These are phyloP conservation scores for Drosophila barbarae DNA, from an alignment of 2,888 invertebrate species.

Conservation along the genomic window DNA sequence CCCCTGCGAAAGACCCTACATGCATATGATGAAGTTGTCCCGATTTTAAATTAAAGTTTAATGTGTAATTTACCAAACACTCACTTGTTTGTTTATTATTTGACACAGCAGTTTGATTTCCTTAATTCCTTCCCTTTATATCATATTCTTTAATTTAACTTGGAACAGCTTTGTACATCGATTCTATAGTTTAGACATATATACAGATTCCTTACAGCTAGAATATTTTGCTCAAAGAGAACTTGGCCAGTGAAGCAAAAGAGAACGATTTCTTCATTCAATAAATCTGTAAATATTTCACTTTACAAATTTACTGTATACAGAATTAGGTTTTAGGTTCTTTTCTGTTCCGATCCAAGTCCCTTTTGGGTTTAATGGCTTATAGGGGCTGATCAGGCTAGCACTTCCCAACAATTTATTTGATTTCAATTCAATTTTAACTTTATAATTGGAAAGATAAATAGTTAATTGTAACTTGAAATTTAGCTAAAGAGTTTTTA, in stretches of 20 bases:
- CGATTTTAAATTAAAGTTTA: slow-evolving; percentile 41
- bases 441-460: background rate
- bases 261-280: background rate
- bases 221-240: slow-evolving; percentile 7
- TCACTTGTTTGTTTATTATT: slow-evolving; percentile 52
- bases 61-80: slow-evolving; percentile 50
- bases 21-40: slow-evolving; percentile 20
- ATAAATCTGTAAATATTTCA: background rate
- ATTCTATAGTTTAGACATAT: slow-evolving; percentile 28
- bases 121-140: background rate
- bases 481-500: background rate
- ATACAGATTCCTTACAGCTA: slow-evolving; percentile 23
- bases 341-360: background rate
- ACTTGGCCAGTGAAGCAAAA: background rate
- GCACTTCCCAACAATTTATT: background rate
- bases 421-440: background rate
- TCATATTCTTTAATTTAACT: slow-evolving; percentile 28
- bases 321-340: background rate
- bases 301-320: slow-evolving; percentile 1
- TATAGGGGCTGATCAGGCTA: slow-evolving; percentile 1
- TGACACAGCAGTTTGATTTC: slow-evolving; percentile 55
- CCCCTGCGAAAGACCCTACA: slow-evolving; percentile 14
- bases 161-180: slow-evolving; percentile 38
- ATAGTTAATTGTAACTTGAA: background rate
- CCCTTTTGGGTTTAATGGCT: slow-evolving; percentile 18